phyloP scores from a whole-genome alignment of 2,888 invertebrate species.

The Ischnura elegans region DNA sequence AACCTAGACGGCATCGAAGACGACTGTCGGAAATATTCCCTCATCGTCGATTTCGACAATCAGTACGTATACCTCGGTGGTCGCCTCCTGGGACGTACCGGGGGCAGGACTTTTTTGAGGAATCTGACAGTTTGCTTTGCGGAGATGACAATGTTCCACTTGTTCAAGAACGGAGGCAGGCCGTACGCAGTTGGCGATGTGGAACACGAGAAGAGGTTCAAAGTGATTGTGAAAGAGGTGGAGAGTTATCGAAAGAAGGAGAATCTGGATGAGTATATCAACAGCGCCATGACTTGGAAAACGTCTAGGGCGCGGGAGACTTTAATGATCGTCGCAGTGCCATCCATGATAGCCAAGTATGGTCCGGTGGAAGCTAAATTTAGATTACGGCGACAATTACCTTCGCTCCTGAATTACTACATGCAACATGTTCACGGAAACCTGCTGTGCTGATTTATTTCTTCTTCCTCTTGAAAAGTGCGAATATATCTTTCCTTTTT shows the following conservation, averaged over 20 bases:
- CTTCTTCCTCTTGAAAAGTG: too few relatives aligned
- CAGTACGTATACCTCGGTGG: not conserved
- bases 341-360: not conserved
- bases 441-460: too few relatives aligned
- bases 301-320: not conserved
- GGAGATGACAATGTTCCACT: not conserved
- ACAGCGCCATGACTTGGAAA: not conserved
- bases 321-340: not conserved
- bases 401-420: not conserved
- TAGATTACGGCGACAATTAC: not conserved
- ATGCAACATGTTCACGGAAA: too few relatives aligned
- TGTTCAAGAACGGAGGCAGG: not conserved
- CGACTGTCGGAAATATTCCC: not conserved
- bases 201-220: not conserved
- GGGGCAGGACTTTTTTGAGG: not conserved
- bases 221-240: not conserved
- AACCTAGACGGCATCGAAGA: too few relatives aligned
- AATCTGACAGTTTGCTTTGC: not conserved
- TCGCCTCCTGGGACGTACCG: not conserved
- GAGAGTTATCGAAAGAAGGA: not conserved
- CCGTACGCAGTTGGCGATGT: not conserved
- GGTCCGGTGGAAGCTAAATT: not conserved
- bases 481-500: too few relatives aligned
- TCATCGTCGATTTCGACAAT: not conserved
- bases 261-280: not conserved